Percentiles rank a stretch among this genome's conserved stretches.
Conservation (phyloP, 2,113 vertebrate genomes). For the Diadophis punctatus region DNA sequence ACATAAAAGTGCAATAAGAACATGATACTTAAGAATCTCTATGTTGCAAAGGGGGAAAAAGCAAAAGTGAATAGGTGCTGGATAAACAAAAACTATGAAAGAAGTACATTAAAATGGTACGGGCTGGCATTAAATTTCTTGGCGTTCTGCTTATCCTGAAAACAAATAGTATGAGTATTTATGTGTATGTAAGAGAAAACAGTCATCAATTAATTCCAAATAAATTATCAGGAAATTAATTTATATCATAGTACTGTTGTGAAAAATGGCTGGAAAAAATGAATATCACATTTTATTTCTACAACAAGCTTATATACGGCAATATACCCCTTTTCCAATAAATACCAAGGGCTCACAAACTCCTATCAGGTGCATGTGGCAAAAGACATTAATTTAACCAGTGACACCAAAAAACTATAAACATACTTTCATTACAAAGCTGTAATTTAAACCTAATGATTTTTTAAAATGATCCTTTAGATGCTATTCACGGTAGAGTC, state of each 20-base stretch:
- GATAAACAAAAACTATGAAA: neutral
- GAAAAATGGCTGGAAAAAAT: slow-evolving; percentile 18
- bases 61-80: neutral
- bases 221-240: slow-evolving; percentile 38
- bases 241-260: slow-evolving; percentile 3
- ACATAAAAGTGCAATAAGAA: neutral
- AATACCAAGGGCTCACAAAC: slow-evolving; percentile 42
- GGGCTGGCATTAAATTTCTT: neutral
- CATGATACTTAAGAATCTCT: neutral
- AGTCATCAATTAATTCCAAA: slow-evolving; percentile 4
- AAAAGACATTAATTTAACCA: neutral
- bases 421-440: neutral
- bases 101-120: neutral
- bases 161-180: neutral
- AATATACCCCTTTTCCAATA: slow-evolving; percentile 18
- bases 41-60: neutral
- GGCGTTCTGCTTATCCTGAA: neutral
- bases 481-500: too few species aligned
- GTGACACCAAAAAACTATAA: neutral
- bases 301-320: neutral
- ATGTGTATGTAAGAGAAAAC: neutral
- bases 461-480: too few species aligned
- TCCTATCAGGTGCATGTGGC: slow-evolving; percentile 43
- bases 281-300: slow-evolving; percentile 44
- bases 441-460: neutral